A percentile compares a stretch with the other conserved stretches of the same genome.
Conservation (phyloP, 1,140 invertebrate genomes). For the Fopius arisanus region DNA sequence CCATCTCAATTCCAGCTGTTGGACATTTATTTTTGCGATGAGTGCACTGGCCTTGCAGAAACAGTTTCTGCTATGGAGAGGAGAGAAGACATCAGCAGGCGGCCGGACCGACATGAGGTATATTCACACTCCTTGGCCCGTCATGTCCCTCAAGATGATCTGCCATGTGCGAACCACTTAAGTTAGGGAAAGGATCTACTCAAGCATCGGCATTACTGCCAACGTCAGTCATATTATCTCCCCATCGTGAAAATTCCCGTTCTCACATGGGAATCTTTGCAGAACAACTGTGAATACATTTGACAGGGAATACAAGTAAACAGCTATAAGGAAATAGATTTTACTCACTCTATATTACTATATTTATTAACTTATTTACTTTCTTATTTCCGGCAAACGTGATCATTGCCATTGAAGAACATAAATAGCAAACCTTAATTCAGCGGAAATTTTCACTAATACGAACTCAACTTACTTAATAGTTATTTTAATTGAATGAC, state of each 20-base stretch:
- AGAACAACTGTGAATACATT: neutral
- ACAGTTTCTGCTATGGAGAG: neutral
- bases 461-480: too few relatives aligned
- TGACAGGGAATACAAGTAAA: neutral
- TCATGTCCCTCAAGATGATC: constrained; percentile 15
- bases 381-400: neutral
- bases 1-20: neutral
- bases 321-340: neutral
- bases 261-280: neutral
- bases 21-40: neutral
- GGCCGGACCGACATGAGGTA: neutral
- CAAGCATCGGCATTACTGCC: neutral
- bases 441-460: too few relatives aligned
- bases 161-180: constrained; percentile 32
- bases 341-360: neutral
- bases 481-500: too few relatives aligned
- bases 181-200: neutral
- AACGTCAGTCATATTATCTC: neutral
- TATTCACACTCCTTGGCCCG: neutral
- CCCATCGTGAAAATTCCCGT: neutral
- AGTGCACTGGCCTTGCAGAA: neutral
- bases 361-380: neutral
- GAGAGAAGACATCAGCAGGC: neutral
- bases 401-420: too few relatives aligned
- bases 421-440: too few relatives aligned